These are phyloP conservation scores for Antennarius maculatus DNA, from an alignment of 2,797 vertebrate species.

Conservation along the genomic window DNA sequence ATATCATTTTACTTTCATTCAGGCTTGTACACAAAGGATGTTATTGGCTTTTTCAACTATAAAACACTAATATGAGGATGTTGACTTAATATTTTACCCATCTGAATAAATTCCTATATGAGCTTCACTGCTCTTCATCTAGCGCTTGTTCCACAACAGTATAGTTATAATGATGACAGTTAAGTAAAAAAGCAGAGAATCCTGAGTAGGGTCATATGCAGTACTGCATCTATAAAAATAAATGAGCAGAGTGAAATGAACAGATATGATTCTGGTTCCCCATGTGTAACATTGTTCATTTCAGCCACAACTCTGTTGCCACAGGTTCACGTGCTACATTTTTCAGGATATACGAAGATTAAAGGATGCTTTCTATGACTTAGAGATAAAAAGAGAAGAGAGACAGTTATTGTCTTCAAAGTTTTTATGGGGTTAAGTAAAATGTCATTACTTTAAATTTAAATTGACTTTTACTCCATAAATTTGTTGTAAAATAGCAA, in stretches of 20 bases:
- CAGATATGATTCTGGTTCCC: neutral
- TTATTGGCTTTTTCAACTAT: neutral
- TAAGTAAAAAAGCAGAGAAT: neutral
- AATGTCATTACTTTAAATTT: constrained; percentile 1
- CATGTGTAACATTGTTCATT: neutral
- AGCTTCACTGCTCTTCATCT: neutral
- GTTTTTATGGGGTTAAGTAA: neutral
- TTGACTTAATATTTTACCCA: neutral
- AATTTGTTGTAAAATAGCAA: constrained; percentile 12
- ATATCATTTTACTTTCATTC: neutral
- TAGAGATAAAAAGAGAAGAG: neutral
- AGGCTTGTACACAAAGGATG: neutral
- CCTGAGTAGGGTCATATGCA: neutral
- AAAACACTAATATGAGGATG: neutral
- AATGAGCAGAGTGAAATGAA: constrained; percentile 1
- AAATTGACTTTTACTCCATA: neutral
- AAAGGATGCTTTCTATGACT: neutral
- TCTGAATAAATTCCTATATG: too few relatives aligned
- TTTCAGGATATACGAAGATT: neutral
- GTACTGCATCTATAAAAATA: neutral
- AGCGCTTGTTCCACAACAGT: neutral
- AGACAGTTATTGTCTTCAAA: neutral
- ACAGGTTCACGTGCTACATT: neutral
- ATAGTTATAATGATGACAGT: neutral
- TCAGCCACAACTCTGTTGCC: constrained; percentile 1